Base-by-base conservation (phyloP, 2,797 vertebrate species). In the Paguma larvata region DNA sequence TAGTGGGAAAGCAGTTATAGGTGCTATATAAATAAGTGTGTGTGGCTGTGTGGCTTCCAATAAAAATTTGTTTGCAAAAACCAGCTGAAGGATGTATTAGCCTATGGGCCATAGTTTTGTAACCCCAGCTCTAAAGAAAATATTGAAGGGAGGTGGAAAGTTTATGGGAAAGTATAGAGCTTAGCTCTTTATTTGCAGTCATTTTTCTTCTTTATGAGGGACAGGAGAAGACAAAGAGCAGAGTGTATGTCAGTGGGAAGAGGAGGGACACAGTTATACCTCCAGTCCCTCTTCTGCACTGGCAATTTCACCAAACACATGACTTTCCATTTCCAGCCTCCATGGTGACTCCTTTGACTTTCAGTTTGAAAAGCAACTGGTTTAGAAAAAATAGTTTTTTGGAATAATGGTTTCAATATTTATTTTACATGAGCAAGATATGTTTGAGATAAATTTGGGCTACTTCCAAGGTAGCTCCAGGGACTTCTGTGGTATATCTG, bases 381-480 rank as follows among this genome's bases (percentile, higher is more conserved):
- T 79, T 96, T 86, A 93, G 85, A 79, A 97, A 65, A 93, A 95
- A 91, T 32, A 70, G 68, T 67, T 96, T 95, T 46, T 72, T 38
- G 65, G n/a, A 97, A 86, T 93, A 96, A 90, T 87, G 84, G 80
- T 73, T 97, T 96, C 87, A 97, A 32, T 90, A 94, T 95, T 97
- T 94, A 90, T 85, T 87, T 94, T 85, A 25, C 67, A 56, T 15
- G 51, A 86, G 32, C 70, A 97, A 94, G 87, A 95, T 96, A 95
- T 65, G 70, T 91, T 88, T 95, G 94, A 87, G 87, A 95, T 96
- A 62, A 67, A 96, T 93, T 90, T 95, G 97, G 94, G 46, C 86
- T 77, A 25, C 92, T 93, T 96, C 94, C 95, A 90, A 92, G 84
- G 53, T 82, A 59, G 70, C 93, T 62, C 46, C 23, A 62, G 89